Percentiles rank a stretch among this genome's conserved stretches.
These are phyloP conservation scores for Sesia apiformis DNA, from an alignment of 2,888 invertebrate genomes.

Conservation along the genomic window DNA sequence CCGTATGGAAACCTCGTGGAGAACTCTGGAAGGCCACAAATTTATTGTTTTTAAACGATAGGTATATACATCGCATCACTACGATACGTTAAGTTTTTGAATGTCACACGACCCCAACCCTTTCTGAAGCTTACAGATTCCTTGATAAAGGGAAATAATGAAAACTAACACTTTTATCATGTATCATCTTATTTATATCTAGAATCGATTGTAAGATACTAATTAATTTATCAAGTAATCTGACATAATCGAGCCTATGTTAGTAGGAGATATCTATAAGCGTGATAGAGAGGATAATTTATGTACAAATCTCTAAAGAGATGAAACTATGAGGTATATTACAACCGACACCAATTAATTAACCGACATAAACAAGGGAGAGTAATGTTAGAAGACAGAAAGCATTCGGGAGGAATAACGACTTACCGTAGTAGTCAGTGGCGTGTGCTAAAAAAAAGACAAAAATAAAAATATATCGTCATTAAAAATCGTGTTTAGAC, in stretches of 20 bases:
- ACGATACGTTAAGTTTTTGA: conserved; percentile 11
- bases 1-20: conserved; percentile 51
- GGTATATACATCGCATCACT: conserved; percentile 15
- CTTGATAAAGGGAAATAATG: conserved; percentile 30
- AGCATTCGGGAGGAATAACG: conserved; percentile 79
- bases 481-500: background rate
- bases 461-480: conserved; percentile 49
- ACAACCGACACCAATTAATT: conserved; percentile 64
- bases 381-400: conserved; percentile 41
- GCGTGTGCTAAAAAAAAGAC: conserved; percentile 87
- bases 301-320: conserved; percentile 52
- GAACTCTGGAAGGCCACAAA: conserved; percentile 73
- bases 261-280: conserved; percentile 66
- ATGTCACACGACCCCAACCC: conserved; percentile 34
- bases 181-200: background rate
- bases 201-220: background rate
- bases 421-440: conserved; percentile 99
- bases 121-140: conserved; percentile 39
- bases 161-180: background rate
- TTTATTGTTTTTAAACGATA: conserved; percentile 23
- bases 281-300: conserved; percentile 54
- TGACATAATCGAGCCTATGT: conserved; percentile 48
- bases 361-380: conserved; percentile 33
- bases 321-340: conserved; percentile 30
- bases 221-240: conserved; percentile 51